Evolutionary conservation across 2,888 invertebrate genomes (phyloP).

Genomic region (Spilarctia lutea): DNA sequence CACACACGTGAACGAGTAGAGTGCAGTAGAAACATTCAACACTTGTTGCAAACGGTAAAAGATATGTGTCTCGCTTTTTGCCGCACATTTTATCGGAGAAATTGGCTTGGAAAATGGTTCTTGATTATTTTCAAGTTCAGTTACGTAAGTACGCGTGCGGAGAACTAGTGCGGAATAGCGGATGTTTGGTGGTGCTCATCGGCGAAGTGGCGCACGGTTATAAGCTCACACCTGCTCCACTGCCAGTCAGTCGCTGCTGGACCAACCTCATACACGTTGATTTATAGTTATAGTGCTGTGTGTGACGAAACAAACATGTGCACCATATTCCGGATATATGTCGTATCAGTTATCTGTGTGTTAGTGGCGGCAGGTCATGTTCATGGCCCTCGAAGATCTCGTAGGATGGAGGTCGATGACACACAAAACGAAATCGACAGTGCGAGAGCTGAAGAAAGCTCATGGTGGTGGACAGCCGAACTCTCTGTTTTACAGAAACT

Average conservation of each 20-base stretch:
- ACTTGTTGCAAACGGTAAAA: constrained; percentile 69
- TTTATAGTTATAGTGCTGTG: constrained; percentile 79
- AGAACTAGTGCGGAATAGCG: constrained; percentile 87
- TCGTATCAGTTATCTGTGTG: constrained; percentile 78
- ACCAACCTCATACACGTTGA: constrained; percentile 79
- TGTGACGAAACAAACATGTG: constrained; percentile 79
- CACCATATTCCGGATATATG: constrained; percentile 80
- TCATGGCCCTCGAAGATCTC: constrained; percentile 79
- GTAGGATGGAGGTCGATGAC: constrained; percentile 78
- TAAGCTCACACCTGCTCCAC: constrained; percentile 80
- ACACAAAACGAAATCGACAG: constrained; percentile 82
- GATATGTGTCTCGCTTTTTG: constrained; percentile 82
- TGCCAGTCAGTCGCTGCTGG: constrained; percentile 80
- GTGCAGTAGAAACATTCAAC: constrained; percentile 48
- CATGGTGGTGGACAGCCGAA: constrained; percentile 87
- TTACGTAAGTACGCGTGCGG: constrained; percentile 86
- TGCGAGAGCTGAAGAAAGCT: constrained; percentile 81
- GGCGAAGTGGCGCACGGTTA: constrained; percentile 82
- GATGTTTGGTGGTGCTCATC: constrained; percentile 85
- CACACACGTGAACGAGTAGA: constrained; percentile 60
- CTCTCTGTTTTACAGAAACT: constrained; percentile 87
- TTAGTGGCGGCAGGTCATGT: constrained; percentile 76
- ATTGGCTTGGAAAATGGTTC: constrained; percentile 86
- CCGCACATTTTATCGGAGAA: constrained; percentile 85
- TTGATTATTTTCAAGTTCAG: constrained; percentile 87